Evolutionary conservation across 2,113 vertebrate genomes (phyloP).

Genomic region (Tringa solitaria): DNA sequence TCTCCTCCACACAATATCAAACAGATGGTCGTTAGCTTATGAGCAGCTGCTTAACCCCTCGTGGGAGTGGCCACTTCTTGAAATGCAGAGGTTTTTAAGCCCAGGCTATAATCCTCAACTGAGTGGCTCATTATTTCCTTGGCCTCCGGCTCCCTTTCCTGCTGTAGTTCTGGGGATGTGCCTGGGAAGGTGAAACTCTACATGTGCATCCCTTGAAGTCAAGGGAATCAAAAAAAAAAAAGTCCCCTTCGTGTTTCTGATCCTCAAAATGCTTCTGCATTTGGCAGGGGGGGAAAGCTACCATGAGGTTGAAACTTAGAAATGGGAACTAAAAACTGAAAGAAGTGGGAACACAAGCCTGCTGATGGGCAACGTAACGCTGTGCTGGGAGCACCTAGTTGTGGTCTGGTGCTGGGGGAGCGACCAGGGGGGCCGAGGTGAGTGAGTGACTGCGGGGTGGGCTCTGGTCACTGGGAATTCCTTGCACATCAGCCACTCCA

Average conservation of each 20-base stretch:
- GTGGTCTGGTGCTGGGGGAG: background rate
- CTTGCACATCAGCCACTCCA: background rate
- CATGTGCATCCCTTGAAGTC: background rate
- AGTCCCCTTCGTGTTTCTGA: background rate
- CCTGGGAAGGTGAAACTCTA: background rate
- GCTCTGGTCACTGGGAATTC: background rate
- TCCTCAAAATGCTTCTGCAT: background rate
- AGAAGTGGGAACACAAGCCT: background rate
- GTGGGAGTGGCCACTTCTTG: background rate
- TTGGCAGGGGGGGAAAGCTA: background rate
- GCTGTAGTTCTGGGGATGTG: background rate
- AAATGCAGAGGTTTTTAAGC: background rate
- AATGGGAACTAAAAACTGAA: background rate
- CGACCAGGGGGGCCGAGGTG: background rate
- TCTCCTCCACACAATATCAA: background rate
- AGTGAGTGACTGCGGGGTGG: background rate
- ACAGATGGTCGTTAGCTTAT: background rate
- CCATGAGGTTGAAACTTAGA: background rate
- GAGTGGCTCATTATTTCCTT: background rate
- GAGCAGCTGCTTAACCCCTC: background rate
- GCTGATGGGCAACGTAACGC: background rate
- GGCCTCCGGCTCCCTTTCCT: accelerated
- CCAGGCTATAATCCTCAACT: background rate
- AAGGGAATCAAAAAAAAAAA: background rate
- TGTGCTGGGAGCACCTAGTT: background rate